Base-by-base conservation (phyloP, 2,888 invertebrate genomes). In the Eristalis pertinax region DNA sequence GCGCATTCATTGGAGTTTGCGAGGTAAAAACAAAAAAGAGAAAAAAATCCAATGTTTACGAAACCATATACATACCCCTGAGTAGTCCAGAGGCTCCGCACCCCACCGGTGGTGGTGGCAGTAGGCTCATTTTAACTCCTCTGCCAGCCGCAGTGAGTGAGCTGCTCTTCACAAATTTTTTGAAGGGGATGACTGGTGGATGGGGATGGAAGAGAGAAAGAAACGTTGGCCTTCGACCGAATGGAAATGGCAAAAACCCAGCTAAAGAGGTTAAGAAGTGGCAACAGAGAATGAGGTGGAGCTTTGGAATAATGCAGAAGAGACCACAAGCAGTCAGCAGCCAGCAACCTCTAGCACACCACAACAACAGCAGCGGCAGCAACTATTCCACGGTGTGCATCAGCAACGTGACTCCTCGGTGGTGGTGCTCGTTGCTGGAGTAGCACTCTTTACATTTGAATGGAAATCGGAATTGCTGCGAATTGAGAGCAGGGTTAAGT, bases 401-500 rank as follows among this genome's bases (percentile, higher is more conserved):
- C 58, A 26, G 26, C 60, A 60, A 60, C 60, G 26, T 60, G 60
- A 29, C 60, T 60, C 13, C 32, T 32, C 32, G 32, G 4, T 26
- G 24, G 60, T 5, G 19, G n/a, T 50, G 4, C 63, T 85, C 64
- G 68, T 62, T 64, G 60, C 58, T 80, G 63, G 63, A 79, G 70
- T 76, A 26, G 43, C 72, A 79, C 75, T 87, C 72, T 75, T 83
- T 67, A 72, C 84, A 79, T 79, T 84, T 84, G 75, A 87, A 87
- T 87, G 78, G 76, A 83, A 87, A 84, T 84, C 79, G 75, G 84
- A 84, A 87, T 87, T 76, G 87, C 84, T 70, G 78, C 41, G 83
- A 79, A 79, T 83, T 87, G 86, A 87, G 87, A 79, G 79, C 78
- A 87, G 83, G 87, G 87, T 79, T 87, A 87, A 84, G 79, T 79